Conservation (phyloP, 2,888 invertebrate species). For the Perithous albicinctus region DNA sequence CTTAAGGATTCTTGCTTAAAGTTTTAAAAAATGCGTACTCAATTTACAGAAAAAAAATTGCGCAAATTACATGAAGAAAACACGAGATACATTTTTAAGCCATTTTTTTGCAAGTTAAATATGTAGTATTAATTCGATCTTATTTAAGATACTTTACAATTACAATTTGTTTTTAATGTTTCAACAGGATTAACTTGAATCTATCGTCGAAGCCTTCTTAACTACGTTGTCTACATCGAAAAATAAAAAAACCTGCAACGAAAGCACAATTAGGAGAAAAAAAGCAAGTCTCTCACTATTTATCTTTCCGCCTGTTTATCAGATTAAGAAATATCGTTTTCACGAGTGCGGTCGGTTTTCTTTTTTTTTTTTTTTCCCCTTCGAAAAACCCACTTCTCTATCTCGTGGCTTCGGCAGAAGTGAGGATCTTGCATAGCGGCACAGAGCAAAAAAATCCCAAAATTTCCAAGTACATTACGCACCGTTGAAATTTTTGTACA, state of each 20-base stretch:
- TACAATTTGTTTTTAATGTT: too few relatives aligned
- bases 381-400: conserved; percentile 6
- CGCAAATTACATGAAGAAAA: too few relatives aligned
- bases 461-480: background rate
- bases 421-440: conserved; percentile 3
- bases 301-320: background rate
- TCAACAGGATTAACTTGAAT: too few relatives aligned
- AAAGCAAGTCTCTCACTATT: conserved; percentile 41
- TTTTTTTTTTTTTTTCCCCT: too few relatives aligned
- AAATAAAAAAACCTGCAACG: background rate
- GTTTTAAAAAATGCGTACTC: too few relatives aligned
- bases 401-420: conserved; percentile 43
- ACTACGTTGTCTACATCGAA: background rate
- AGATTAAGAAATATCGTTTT: conserved; percentile 47
- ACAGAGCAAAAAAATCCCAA: background rate
- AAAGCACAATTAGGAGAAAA: conserved; percentile 2
- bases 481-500: background rate
- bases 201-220: too few relatives aligned
- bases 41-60: too few relatives aligned
- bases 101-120: too few relatives aligned
- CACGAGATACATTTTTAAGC: too few relatives aligned
- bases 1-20: too few relatives aligned
- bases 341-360: conserved; percentile 22
- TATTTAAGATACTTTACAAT: too few relatives aligned
- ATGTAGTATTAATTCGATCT: too few relatives aligned